Base-by-base conservation (phyloP, 2,113 vertebrate genomes). In the Sialia sialis region DNA sequence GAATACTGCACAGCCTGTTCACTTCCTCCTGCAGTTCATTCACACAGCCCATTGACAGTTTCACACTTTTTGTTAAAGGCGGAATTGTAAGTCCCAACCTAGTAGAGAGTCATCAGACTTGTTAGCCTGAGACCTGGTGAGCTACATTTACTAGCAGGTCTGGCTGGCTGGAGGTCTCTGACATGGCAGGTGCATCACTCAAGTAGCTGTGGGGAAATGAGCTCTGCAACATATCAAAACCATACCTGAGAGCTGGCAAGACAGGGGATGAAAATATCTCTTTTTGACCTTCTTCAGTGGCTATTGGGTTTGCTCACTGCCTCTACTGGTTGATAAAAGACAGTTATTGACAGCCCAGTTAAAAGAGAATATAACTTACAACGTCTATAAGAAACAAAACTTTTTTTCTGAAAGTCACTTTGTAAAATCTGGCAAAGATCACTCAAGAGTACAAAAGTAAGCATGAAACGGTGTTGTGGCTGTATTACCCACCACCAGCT, bases 141-240 rank as follows among this genome's bases (percentile, higher is more conserved):
- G 32, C 8, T 38, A 12, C 22, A n/a, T 52, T 60, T 44, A 27
- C 18, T 26, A 68, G 10, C 27, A 26, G 12, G 22, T 52, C n/a
- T 52, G 32, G 0, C 46, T 69, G 38, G 22, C n/a, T 78, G 39
- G 46, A 54, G 19, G 19, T 5, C 22, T 77, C 27, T 77, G 46
- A 46, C 22, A n/a, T n/a, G n/a, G 18, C 27, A 54, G 63, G 27
- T 19, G 38, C 27, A 46, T n/a, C 27, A 38, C 73, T 44, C 21
- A 15, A 36, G 36, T 36, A 51, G 32, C 32, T 68, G 27, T n/a
- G 43, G 25, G 19, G 29, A 36, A 68, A 69, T 0, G 0, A 60
- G 15, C 11, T 69, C n/a, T 39, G 27, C 0, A 0, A 30, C 2
- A 1, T 17, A 10, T 48, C 23, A 39, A 62, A 55, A 39, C 13